phyloP scores from a whole-genome alignment of 2,888 invertebrate species.

The Corythucha ciliata region DNA sequence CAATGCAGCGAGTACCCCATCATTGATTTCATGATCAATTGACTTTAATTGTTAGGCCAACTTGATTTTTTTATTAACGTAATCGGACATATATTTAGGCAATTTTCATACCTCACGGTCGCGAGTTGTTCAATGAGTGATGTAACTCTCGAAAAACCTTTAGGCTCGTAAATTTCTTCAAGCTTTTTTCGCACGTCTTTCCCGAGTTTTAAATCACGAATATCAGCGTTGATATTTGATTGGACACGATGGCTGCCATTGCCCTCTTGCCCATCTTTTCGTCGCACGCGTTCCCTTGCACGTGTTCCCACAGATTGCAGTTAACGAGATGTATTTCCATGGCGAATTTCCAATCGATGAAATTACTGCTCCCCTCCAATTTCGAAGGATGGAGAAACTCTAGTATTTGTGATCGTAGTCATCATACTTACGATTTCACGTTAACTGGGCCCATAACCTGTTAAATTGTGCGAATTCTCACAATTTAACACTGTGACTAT shows the following conservation, averaged over 20 bases:
- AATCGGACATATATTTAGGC: neutral
- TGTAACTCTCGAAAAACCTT: neutral
- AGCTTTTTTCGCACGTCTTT: neutral
- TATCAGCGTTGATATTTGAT: slow-evolving; percentile 4
- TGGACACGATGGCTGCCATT: slow-evolving; percentile 9
- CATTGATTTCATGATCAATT: neutral
- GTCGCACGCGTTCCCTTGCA: neutral
- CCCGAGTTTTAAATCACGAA: neutral
- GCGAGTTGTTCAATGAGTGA: neutral
- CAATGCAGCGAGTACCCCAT: neutral
- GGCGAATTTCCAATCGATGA: slow-evolving; percentile 18
- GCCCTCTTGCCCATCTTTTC: slow-evolving; percentile 4
- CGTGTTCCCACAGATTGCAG: slow-evolving; percentile 5
- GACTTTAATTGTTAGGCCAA: slow-evolving; percentile 1
- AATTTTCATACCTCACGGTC: neutral
- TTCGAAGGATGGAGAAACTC: too few species aligned
- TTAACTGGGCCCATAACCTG: slow-evolving; percentile 19
- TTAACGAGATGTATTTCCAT: slow-evolving; percentile 10
- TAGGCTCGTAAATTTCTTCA: neutral
- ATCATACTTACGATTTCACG: slow-evolving; percentile 6
- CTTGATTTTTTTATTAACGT: neutral
- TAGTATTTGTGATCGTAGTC: slow-evolving; percentile 1
- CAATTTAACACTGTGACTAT: too few species aligned
- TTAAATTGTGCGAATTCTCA: too few species aligned
- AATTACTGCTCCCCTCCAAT: slow-evolving; percentile 16